Conservation (phyloP, 2,797 vertebrate genomes). For the Malurus splendens region DNA sequence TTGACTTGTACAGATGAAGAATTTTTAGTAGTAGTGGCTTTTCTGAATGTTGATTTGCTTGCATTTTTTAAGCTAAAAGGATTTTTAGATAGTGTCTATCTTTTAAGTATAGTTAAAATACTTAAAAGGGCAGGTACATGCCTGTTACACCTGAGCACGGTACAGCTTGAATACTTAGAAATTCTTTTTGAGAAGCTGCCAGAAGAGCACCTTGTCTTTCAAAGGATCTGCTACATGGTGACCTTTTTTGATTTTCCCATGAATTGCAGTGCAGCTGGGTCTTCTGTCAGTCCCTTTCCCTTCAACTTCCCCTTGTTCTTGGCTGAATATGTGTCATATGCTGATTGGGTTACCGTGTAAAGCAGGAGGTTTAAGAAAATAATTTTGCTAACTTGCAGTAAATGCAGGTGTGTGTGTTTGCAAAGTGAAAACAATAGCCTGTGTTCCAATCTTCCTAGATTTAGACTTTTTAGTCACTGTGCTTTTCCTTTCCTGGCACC, state of each 20-base stretch:
- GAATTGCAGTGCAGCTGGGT: background rate
- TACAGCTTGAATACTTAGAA: background rate
- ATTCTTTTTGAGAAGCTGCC: background rate
- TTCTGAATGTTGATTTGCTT: background rate
- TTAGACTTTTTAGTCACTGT: background rate
- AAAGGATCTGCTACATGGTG: background rate
- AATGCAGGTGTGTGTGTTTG: background rate
- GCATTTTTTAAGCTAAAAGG: background rate
- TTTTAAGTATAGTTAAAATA: background rate
- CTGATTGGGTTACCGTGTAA: background rate
- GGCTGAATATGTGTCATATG: background rate
- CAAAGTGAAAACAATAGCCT: background rate
- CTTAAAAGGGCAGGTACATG: background rate
- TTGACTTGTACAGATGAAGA: background rate
- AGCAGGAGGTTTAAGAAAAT: background rate
- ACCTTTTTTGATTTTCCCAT: background rate
- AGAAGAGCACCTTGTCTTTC: background rate
- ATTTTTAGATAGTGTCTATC: background rate
- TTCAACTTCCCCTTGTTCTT: background rate
- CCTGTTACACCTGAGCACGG: background rate
- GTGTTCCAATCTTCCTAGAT: background rate
- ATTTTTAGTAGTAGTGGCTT: background rate
- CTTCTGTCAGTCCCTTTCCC: background rate
- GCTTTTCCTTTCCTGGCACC: background rate
- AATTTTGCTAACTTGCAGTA: background rate